Base-by-base conservation (phyloP, 1,140 invertebrate species). In the Armadillidium nasatum region DNA sequence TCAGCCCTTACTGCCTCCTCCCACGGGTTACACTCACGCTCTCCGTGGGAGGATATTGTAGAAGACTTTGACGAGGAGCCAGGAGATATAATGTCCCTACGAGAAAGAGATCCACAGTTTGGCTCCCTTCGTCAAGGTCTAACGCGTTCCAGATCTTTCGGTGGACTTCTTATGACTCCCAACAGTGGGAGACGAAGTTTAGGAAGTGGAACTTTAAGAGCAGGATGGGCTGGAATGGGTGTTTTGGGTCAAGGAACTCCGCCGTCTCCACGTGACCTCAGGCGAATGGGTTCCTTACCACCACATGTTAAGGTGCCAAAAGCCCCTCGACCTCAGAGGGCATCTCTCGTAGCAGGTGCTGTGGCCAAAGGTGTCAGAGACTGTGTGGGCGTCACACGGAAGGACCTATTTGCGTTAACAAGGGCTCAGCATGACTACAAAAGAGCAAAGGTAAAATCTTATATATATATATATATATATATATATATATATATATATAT, bases 401-500 rank as follows among this genome's bases (percentile, higher is more conserved):
- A 60, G 50, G 50, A 60, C 50, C 50, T 60, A 2, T 60, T 60
- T 19, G 50, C 50, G 2, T 7, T 60, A 15, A 60, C 50, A 2
- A 60, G 50, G 50, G 50, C 50, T 60, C 50, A 60, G 50, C 50
- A 60, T 7, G 50, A 60, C 50, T 60, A 60, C 7, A 60, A 60
- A 60, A 19, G 19, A 19, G 11, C 50, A 60, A 60, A 60, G 50
- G 50, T 60, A 19, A 60, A 60, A 13, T 60, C 19, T 4, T 4
- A 13, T 15, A 3, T 60, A 60, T 60, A 60, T 60, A 60, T 60
- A 60, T 60, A 60, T 60, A 60, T 60, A 60, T 60, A 60, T 60
- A 60, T 60, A 60, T 60, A 60, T 60, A 60, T 15, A 15, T 15
- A 15, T 60, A 60, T 60, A 60, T 60, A 60, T 60, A 60, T 60